Evolutionary conservation across 2,888 invertebrate species (phyloP), one percentile per base, ranked within the genome.

Genomic region (Polyommatus iphigenia): DNA sequence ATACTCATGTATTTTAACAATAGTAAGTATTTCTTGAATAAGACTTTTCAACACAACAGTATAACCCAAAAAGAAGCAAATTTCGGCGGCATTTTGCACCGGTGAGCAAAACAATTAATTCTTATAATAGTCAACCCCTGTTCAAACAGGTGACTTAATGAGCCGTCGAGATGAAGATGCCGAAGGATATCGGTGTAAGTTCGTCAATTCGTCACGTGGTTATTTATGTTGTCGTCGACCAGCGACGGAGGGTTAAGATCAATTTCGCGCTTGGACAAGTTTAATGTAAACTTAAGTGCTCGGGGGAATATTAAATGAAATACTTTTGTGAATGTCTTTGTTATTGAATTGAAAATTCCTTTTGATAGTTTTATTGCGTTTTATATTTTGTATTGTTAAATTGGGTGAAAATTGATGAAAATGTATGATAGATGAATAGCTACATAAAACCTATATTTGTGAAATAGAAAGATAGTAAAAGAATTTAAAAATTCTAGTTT

Each of bases 201-300:
- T 81, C 80, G 90, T 90, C 91, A 90, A 90, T 91, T 89, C 85
- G 86, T 85, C 86, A 85, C 87, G 88, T 86, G 88, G 88, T 88
- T 89, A 91, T 91, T 90, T 91, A 90, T 91, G 90, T 91, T 91
- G 90, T 89, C 89, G 87, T 87, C 89, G 88, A 88, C 88, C 86
- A 88, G 87, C 87, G 89, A 88, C 88, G 88, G 67, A 67, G 67
- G 67, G 67, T 91, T 92, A 91, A 94, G 93, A 93, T 93, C 92
- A 94, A 94, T 94, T 94, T 94, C 93, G 89, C 93, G 93, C 92
- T 91, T 91, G 91, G 91, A 89, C 91, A 90, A 90, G 86, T 89
- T 91, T 92, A 92, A 93, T 92, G 93, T 92, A 92, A 92, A 91
- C 92, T 92, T 91, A 91, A 92, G 90, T 90, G 92, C 89, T 87